These are phyloP conservation scores for Phasia obesa DNA, from an alignment of 2,888 invertebrate species.

Conservation along the genomic window DNA sequence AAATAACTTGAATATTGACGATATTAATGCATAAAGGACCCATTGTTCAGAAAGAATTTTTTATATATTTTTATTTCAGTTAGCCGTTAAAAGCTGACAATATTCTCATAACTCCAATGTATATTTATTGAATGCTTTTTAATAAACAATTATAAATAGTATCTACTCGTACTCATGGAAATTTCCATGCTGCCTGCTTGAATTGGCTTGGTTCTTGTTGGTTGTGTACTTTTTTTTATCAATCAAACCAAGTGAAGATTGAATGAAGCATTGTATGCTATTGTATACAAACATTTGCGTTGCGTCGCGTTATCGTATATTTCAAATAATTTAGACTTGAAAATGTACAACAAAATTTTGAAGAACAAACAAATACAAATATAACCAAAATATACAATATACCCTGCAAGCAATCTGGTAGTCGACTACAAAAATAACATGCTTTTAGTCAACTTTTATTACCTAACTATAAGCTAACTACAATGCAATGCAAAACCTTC, in stretches of 20 bases:
- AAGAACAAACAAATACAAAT: not conserved
- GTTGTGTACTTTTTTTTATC: constrained; percentile 43
- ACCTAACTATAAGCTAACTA: too few species aligned
- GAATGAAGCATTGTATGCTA: constrained; percentile 22
- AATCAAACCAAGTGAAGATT: constrained; percentile 49
- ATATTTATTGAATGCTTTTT: not conserved
- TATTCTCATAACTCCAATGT: not conserved
- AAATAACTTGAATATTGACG: too few species aligned
- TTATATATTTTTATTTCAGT: too few species aligned
- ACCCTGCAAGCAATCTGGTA: not conserved
- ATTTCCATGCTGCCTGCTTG: constrained; percentile 50
- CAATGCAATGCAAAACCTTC: too few species aligned
- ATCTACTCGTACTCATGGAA: constrained; percentile 47
- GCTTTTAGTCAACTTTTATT: too few species aligned
- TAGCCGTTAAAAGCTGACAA: too few species aligned
- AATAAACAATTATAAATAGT: not conserved
- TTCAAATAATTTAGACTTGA: constrained; percentile 9
- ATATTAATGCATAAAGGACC: too few species aligned
- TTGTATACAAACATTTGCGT: constrained; percentile 36
- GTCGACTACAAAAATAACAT: too few species aligned
- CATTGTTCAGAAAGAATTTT: too few species aligned
- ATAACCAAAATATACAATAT: not conserved
- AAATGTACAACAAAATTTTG: constrained; percentile 4
- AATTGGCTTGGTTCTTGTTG: not conserved
- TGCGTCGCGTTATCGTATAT: constrained; percentile 37